Evolutionary conservation across 1,140 invertebrate genomes (phyloP).

Genomic region (Lamellibrachia luymesi): DNA sequence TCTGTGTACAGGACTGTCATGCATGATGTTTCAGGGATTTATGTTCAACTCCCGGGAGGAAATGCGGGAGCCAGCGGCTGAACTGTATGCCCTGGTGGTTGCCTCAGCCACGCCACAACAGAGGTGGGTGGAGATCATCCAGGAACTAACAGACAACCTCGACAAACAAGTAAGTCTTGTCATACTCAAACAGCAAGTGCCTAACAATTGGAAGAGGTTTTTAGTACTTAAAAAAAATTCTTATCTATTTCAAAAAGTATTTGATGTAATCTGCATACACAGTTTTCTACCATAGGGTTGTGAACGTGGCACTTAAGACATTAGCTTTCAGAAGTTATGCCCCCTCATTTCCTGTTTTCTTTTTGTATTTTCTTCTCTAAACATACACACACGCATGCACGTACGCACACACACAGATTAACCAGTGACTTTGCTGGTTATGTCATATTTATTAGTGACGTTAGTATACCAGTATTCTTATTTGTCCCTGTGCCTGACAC

Average conservation of each 20-base stretch:
- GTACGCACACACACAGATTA: not conserved
- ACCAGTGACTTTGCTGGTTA: not conserved
- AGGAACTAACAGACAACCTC: conserved; percentile 42
- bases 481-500: not conserved
- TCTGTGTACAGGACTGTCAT: no score
- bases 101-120: conserved; percentile 57
- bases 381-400: no score
- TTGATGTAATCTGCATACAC: not conserved
- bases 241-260: not conserved
- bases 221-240: not conserved
- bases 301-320: not conserved
- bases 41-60: conserved; percentile 73
- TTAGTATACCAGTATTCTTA: not conserved
- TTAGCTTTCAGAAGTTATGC: no score
- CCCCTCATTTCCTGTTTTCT: not conserved
- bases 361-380: not conserved
- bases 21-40: conserved; percentile 56
- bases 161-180: conserved; percentile 43
- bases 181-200: not conserved
- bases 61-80: conserved; percentile 68
- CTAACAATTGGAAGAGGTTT: not conserved
- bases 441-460: not conserved
- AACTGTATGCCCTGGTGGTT: conserved; percentile 70
- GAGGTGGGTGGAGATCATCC: conserved; percentile 42
- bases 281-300: not conserved